These are phyloP conservation scores for Fulmarus glacialis DNA, from an alignment of 2,113 vertebrate genomes.

Conservation along the genomic window DNA sequence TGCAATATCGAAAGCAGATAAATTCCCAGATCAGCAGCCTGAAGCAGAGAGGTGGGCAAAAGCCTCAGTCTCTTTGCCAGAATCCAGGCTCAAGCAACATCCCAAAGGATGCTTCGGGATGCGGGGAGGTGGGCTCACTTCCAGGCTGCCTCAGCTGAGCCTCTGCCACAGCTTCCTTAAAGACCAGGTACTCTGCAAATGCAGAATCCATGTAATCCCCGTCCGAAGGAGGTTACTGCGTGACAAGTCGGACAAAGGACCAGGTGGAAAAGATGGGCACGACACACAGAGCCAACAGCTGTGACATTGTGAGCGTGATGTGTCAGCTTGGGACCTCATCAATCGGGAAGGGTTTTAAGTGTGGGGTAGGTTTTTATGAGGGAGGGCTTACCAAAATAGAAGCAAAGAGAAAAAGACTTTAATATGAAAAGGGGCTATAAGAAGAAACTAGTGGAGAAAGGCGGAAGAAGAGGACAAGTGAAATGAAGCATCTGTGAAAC, in stretches of 20 bases:
- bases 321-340: not conserved
- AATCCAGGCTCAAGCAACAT: not conserved
- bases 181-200: not conserved
- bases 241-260: not conserved
- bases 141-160: not conserved
- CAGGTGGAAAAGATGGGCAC: not conserved
- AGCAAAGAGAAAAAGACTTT: not conserved
- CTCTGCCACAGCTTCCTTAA: not conserved
- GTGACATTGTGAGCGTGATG: not conserved
- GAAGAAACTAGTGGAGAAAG: not conserved
- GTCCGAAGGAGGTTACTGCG: rapidly evolving
- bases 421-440: not conserved
- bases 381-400: not conserved
- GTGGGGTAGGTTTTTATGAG: not conserved
- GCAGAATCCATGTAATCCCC: not conserved
- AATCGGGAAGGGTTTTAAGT: not conserved
- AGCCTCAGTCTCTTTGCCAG: not conserved
- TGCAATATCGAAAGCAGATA: not conserved
- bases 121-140: not conserved
- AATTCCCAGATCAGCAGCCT: not conserved
- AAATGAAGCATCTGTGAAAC: not conserved
- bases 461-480: not conserved
- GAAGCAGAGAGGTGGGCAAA: not conserved
- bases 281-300: not conserved
- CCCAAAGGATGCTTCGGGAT: not conserved